A percentile compares a stretch with the other conserved stretches of the same genome.
Evolutionary conservation across 2,113 vertebrate species (phyloP).

Genomic region (Seriola rivoliana): DNA sequence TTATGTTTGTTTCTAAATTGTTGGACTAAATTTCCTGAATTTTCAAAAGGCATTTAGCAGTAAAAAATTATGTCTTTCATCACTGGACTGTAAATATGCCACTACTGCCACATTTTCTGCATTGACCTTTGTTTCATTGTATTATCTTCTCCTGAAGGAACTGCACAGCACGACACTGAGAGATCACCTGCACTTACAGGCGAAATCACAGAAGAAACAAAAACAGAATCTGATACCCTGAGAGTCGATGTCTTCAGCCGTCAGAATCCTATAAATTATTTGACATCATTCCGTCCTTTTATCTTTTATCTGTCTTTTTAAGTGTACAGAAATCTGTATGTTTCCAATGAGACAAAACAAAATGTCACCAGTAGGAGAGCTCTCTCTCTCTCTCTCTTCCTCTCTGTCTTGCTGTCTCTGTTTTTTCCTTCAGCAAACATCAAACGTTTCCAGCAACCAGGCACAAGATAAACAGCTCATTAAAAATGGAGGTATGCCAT

Average conservation of each 20-base stretch:
- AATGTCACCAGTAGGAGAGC: slow-evolving; percentile 30
- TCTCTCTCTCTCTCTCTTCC: not conserved
- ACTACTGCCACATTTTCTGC: not conserved
- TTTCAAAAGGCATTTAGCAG: not conserved
- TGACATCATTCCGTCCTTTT: slow-evolving; percentile 36
- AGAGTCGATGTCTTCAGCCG: not conserved
- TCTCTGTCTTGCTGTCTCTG: slow-evolving; percentile 5
- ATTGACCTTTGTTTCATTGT: not conserved
- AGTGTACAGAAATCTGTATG: slow-evolving; percentile 30
- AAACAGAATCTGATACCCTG: not conserved
- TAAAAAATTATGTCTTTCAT: slow-evolving; percentile 3
- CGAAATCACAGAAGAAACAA: slow-evolving; percentile 9
- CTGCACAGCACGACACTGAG: slow-evolving; percentile 4
- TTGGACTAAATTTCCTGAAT: not conserved
- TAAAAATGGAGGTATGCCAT: slow-evolving; percentile 67
- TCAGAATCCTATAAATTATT: slow-evolving; percentile 58
- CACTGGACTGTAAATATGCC: not conserved
- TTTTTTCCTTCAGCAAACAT: slow-evolving; percentile 61
- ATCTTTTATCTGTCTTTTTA: slow-evolving; percentile 46
- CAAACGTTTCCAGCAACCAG: slow-evolving; percentile 61
- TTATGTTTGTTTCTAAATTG: too few species aligned
- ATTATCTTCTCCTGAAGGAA: slow-evolving; percentile 7
- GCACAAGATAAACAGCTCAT: slow-evolving; percentile 76
- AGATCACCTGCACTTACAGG: not conserved
- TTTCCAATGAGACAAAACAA: slow-evolving; percentile 61